A percentile compares a stretch with the other conserved stretches of the same genome.
These are phyloP conservation scores for Threskiornis aethiopicus DNA, from an alignment of 2,797 vertebrate species.

Conservation along the genomic window DNA sequence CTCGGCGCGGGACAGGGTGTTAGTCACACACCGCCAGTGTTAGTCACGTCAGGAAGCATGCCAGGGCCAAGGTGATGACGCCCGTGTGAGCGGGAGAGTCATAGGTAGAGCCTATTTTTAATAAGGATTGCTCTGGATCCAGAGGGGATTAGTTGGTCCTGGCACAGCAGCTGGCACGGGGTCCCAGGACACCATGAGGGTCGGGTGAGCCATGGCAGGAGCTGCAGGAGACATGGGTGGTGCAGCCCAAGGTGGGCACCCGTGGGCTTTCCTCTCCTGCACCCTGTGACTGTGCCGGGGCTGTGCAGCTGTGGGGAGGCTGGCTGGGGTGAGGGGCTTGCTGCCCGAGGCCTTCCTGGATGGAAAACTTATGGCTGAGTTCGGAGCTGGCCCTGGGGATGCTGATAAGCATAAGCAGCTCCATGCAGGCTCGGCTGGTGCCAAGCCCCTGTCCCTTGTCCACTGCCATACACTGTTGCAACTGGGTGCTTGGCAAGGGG, in stretches of 20 bases:
- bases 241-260: background rate
- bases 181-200: background rate
- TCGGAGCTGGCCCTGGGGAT: background rate
- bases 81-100: background rate
- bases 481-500: fast-evolving
- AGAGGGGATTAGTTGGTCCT: fast-evolving
- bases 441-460: background rate
- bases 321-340: fast-evolving
- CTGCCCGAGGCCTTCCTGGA: fast-evolving
- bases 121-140: background rate
- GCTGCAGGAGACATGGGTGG: background rate
- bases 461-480: background rate
- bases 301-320: fast-evolving
- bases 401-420: background rate
- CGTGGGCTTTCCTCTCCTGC: fast-evolving
- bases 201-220: background rate
- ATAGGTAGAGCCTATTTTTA: background rate
- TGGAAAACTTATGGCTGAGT: background rate
- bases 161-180: fast-evolving
- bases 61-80: background rate
- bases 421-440: background rate
- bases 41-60: fast-evolving
- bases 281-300: fast-evolving
- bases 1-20: fast-evolving
- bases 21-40: background rate